phyloP scores from a whole-genome alignment of 2,888 invertebrate genomes.

The Itoplectis maculator region DNA sequence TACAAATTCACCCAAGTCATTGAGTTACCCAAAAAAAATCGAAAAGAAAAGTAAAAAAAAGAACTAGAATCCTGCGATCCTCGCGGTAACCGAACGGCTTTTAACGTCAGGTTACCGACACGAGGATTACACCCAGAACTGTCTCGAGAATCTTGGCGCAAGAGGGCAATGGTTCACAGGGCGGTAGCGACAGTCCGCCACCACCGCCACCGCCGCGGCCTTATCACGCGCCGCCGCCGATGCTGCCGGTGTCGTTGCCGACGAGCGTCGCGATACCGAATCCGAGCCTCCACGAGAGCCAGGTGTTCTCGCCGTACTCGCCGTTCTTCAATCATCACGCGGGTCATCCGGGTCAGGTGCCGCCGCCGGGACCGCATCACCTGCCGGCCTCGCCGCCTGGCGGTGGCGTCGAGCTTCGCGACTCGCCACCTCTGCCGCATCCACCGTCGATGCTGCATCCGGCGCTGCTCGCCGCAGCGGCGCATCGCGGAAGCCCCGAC shows the following conservation, averaged over 20 bases:
- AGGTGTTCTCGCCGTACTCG: constrained; percentile 96
- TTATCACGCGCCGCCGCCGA: constrained; percentile 91
- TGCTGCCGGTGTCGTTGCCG: constrained; percentile 95
- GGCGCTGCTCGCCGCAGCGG: constrained; percentile 93
- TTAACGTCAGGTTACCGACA: constrained; percentile 90
- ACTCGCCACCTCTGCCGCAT: constrained; percentile 93
- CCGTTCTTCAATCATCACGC: constrained; percentile 91
- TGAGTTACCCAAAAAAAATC: constrained; percentile 19
- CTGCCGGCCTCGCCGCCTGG: constrained; percentile 87
- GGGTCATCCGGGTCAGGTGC: constrained; percentile 82
- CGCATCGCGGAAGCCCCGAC: constrained; percentile 93
- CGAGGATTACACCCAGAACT: constrained; percentile 95
- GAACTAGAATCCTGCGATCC: constrained; percentile 61
- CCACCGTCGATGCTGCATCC: constrained; percentile 94
- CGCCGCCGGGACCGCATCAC: constrained; percentile 83
- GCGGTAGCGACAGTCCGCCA: constrained; percentile 84
- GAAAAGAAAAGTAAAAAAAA: constrained; percentile 39
- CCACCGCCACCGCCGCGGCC: constrained; percentile 89
- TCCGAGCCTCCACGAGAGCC: constrained; percentile 97
- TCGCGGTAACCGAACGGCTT: constrained; percentile 72
- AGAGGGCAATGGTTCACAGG: constrained; percentile 91
- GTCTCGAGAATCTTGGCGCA: constrained; percentile 94
- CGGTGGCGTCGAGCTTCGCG: constrained; percentile 89
- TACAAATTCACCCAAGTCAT: neutral
- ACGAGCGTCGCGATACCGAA: constrained; percentile 98